A percentile compares a stretch with the other conserved stretches of the same genome.
Evolutionary conservation across 2,113 vertebrate genomes (phyloP).

Genomic region (Pimephales promelas): DNA sequence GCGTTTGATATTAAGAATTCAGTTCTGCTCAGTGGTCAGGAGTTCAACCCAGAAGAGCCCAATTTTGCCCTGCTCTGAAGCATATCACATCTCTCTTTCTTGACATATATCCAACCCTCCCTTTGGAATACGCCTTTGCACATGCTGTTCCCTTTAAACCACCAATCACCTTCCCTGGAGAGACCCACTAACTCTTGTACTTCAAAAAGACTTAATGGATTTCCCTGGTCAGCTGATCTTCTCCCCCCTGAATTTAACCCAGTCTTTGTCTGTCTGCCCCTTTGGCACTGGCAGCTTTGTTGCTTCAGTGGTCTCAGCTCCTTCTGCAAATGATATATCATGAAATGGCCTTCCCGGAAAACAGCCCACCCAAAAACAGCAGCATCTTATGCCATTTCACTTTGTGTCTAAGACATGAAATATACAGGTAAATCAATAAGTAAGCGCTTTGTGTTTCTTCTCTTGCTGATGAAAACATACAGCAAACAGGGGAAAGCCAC

Average conservation of each 20-base stretch:
- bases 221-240: conserved; percentile 19
- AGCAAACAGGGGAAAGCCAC: conserved; percentile 17
- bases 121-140: not conserved
- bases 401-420: conserved; percentile 29
- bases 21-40: conserved; percentile 64
- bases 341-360: conserved; percentile 31
- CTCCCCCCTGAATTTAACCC: conserved; percentile 37
- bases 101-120: not conserved
- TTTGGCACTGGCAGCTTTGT: not conserved
- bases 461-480: conserved; percentile 34
- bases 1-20: conserved; percentile 52
- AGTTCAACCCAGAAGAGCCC: conserved; percentile 65
- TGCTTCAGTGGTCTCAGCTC: not conserved
- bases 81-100: conserved; percentile 59
- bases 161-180: conserved; percentile 36
- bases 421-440: conserved; percentile 22
- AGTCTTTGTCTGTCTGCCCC: conserved; percentile 22
- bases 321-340: conserved; percentile 28
- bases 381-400: conserved; percentile 16
- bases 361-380: conserved; percentile 4
- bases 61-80: conserved; percentile 78
- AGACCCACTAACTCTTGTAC: conserved; percentile 16
- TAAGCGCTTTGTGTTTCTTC: conserved; percentile 26
- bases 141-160: conserved; percentile 28
- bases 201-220: conserved; percentile 32